Conservation (phyloP, 2,797 vertebrate genomes). For the Hirundo rustica region DNA sequence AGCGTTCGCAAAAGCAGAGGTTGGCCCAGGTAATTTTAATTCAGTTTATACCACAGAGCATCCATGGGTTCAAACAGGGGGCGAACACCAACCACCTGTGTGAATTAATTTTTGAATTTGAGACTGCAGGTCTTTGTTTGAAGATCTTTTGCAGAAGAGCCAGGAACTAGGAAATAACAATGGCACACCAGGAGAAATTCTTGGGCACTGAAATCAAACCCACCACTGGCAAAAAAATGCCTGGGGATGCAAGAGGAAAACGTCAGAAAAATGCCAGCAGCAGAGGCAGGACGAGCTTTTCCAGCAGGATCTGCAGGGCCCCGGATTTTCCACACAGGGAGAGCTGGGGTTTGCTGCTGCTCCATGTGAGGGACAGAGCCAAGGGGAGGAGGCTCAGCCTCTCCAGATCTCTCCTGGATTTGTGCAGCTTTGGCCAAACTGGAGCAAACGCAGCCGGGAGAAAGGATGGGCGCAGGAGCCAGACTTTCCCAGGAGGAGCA, state of each 20-base stretch:
- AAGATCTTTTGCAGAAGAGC: background rate
- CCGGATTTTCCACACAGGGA: fast-evolving
- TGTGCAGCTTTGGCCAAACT: background rate
- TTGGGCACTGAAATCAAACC: background rate
- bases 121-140: background rate
- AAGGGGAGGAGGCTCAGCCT: background rate
- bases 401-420: background rate
- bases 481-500: background rate
- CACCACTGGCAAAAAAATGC: background rate
- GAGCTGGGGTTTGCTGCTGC: background rate
- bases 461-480: background rate
- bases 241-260: background rate
- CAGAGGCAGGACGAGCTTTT: background rate
- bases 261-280: background rate
- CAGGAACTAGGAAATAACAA: background rate
- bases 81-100: background rate
- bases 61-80: background rate
- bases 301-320: background rate
- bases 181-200: background rate
- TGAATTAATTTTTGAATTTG: background rate
- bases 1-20: background rate
- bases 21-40: background rate
- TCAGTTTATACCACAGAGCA: background rate
- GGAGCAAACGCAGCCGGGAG: background rate
- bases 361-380: background rate